Conservation (phyloP, 64 coral and sea anemone species). For the Astreopora myriophthalma region DNA sequence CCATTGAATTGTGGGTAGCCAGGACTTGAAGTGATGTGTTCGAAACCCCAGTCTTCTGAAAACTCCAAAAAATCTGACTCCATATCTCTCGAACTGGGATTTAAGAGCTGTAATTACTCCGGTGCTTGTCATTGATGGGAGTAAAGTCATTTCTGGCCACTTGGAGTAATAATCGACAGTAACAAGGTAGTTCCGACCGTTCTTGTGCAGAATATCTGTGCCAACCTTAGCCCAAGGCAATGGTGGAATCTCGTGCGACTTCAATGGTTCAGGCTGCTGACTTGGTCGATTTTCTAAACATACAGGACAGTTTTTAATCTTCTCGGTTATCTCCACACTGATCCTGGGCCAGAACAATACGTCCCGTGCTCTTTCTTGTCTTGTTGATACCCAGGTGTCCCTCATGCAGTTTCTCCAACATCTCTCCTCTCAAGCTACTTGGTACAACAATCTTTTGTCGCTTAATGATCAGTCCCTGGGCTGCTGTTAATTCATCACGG, state of each 20-base stretch:
- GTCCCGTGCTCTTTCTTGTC: neutral
- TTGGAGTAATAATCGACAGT: slow-evolving; percentile 61
- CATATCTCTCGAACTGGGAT: slow-evolving; percentile 56
- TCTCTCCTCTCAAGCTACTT: too few relatives aligned
- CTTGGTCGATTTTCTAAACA: slow-evolving; percentile 30
- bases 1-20: slow-evolving; percentile 58
- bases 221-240: slow-evolving; percentile 60
- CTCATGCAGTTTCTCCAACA: too few relatives aligned
- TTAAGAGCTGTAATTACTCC: slow-evolving; percentile 46
- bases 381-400: too few relatives aligned
- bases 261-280: slow-evolving; percentile 20
- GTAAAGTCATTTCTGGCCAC: slow-evolving; percentile 57
- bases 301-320: neutral
- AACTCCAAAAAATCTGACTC: neutral
- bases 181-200: slow-evolving; percentile 37
- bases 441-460: neutral
- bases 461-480: too few relatives aligned
- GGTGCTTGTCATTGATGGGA: slow-evolving; percentile 51
- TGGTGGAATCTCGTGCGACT: slow-evolving; percentile 39
- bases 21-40: slow-evolving; percentile 9
- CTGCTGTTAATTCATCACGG: slow-evolving; percentile 5
- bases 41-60: slow-evolving; percentile 34
- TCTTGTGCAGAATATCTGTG: slow-evolving; percentile 1
- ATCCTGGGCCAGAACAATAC: neutral
- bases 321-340: neutral